phyloP scores from a whole-genome alignment of 2,888 invertebrate species.

The Hoplodrina ambigua region DNA sequence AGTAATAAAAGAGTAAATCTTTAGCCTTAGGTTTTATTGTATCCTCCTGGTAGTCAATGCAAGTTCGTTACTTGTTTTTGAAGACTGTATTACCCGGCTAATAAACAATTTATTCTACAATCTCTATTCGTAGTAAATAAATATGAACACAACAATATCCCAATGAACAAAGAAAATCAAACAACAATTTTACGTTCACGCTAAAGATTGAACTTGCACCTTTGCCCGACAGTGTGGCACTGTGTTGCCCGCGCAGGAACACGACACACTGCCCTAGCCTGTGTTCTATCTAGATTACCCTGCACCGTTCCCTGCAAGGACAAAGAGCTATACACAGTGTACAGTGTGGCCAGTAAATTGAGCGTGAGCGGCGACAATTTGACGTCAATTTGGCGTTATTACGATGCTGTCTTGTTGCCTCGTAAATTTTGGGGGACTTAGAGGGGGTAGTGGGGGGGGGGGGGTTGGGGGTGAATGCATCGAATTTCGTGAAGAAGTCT shows the following conservation, averaged over 20 bases:
- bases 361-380: slow-evolving; percentile 72
- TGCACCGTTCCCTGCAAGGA: slow-evolving; percentile 22
- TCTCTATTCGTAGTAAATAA: background rate
- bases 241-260: background rate
- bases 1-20: too few species aligned
- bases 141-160: background rate
- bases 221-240: background rate
- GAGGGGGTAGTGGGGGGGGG: background rate
- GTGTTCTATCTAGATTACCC: slow-evolving; percentile 29
- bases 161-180: background rate
- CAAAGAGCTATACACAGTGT: slow-evolving; percentile 31
- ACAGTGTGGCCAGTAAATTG: slow-evolving; percentile 64
- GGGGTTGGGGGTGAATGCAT: slow-evolving; percentile 9
- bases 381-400: slow-evolving; percentile 78
- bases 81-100: too few species aligned
- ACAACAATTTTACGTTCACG: background rate
- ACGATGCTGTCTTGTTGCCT: slow-evolving; percentile 70
- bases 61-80: too few species aligned
- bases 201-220: background rate
- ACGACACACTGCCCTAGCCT: slow-evolving; percentile 3
- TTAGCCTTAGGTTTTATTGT: too few species aligned
- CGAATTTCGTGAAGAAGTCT: slow-evolving; percentile 8
- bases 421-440: slow-evolving; percentile 64
- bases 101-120: too few species aligned
- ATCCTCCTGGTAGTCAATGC: too few species aligned